Evolutionary conservation across 2,113 vertebrate genomes (phyloP).

Genomic region (Oreochromis niloticus): DNA sequence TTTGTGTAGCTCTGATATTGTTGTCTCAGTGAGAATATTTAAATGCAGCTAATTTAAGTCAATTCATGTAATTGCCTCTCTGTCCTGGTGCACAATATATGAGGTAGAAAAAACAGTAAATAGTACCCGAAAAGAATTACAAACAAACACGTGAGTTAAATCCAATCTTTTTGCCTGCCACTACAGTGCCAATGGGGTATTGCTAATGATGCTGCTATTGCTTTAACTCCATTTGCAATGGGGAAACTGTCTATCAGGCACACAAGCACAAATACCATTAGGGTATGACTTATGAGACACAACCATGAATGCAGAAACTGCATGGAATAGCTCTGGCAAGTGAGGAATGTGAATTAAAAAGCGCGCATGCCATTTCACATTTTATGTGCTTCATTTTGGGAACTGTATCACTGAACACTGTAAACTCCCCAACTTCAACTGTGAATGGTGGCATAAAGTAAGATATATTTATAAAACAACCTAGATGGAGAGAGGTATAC

Average conservation of each 20-base stretch:
- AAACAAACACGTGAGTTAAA: slow-evolving; percentile 12
- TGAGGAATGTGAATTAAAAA: background rate
- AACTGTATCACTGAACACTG: background rate
- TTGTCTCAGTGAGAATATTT: slow-evolving; percentile 1
- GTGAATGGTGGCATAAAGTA: background rate
- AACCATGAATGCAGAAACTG: background rate
- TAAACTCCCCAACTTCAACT: background rate
- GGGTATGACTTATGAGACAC: background rate
- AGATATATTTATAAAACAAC: background rate
- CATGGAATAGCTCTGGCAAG: background rate
- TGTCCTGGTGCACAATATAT: background rate
- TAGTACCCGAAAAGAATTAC: background rate
- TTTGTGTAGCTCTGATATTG: background rate
- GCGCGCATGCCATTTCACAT: background rate
- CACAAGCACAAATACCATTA: slow-evolving; percentile 19
- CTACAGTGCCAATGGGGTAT: slow-evolving; percentile 21
- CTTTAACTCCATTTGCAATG: slow-evolving; percentile 28
- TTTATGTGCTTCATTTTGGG: background rate
- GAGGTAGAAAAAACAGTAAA: background rate
- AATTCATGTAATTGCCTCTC: background rate
- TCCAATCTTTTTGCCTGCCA: background rate
- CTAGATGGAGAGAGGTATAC: background rate
- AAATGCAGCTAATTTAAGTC: background rate
- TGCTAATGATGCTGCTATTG: slow-evolving; percentile 30
- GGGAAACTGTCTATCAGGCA: slow-evolving; percentile 10